Evolutionary conservation across 2,888 invertebrate species (phyloP).

Genomic region (Gymnocheta viridis): DNA sequence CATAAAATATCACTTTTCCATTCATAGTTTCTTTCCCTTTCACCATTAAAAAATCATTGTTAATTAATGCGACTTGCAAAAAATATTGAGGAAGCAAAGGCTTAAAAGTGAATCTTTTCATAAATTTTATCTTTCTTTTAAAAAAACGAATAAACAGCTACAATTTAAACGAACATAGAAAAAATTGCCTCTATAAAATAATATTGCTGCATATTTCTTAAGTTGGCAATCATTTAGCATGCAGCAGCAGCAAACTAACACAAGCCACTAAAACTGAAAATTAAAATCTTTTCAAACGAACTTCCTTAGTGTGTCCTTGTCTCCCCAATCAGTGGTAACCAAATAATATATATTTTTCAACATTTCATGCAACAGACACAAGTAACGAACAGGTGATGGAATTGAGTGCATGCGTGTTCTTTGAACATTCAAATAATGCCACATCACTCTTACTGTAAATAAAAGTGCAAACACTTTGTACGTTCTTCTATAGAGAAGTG

Average conservation of each 20-base stretch:
- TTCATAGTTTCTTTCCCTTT: neutral
- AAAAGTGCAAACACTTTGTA: conserved; percentile 11
- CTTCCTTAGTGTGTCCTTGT: conserved; percentile 14
- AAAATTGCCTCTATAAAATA: conserved; percentile 28
- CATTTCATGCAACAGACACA: conserved; percentile 13
- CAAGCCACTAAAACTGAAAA: neutral
- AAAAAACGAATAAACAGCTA: neutral
- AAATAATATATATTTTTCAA: conserved; percentile 36
- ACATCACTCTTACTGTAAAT: conserved; percentile 56
- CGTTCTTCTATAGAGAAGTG: neutral
- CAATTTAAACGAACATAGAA: neutral
- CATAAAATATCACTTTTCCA: too few relatives aligned
- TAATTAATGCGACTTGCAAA: neutral
- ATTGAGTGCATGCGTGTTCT: conserved; percentile 60
- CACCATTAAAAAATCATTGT: neutral
- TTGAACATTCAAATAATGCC: conserved; percentile 50
- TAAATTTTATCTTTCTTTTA: conserved; percentile 8
- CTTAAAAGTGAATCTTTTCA: conserved; percentile 60
- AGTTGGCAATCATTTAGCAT: conserved; percentile 51
- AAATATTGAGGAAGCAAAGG: conserved; percentile 58
- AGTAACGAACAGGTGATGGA: conserved; percentile 58
- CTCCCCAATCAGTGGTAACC: neutral
- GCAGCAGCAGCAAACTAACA: conserved; percentile 5
- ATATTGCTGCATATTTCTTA: conserved; percentile 40
- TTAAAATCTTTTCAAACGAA: conserved; percentile 5